Percentiles rank a stretch among this genome's conserved stretches.
Evolutionary conservation across 2,888 invertebrate species (phyloP).

Genomic region (Aplocera efformata): DNA sequence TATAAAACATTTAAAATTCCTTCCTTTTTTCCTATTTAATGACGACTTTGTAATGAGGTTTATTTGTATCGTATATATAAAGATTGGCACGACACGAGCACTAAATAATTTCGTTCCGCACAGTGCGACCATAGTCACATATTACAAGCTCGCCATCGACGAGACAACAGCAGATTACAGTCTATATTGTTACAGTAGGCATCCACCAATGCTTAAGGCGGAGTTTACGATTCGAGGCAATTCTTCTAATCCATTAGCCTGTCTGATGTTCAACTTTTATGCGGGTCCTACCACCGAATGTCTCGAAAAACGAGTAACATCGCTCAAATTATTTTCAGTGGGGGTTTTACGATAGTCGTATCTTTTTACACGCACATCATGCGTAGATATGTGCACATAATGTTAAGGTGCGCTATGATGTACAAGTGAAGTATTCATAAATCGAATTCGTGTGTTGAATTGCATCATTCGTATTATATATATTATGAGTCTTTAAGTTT

Average conservation of each 20-base stretch:
- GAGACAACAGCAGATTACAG: slow-evolving; percentile 53
- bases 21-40: too few relatives aligned
- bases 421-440: slow-evolving; percentile 66
- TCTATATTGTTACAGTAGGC: slow-evolving; percentile 60
- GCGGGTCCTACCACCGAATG: slow-evolving; percentile 72
- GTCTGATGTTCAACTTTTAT: slow-evolving; percentile 77
- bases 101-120: slow-evolving; percentile 39
- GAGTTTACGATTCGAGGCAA: slow-evolving; percentile 69
- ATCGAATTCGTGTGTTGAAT: slow-evolving; percentile 73
- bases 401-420: slow-evolving; percentile 64
- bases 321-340: slow-evolving; percentile 78
- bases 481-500: slow-evolving; percentile 18
- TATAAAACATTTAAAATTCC: too few relatives aligned
- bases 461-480: slow-evolving; percentile 44
- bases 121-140: slow-evolving; percentile 41
- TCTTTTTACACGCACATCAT: slow-evolving; percentile 78
- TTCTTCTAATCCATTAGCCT: slow-evolving; percentile 78
- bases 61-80: slow-evolving; percentile 4
- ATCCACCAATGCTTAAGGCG: slow-evolving; percentile 55
- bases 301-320: slow-evolving; percentile 73
- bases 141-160: slow-evolving; percentile 39
- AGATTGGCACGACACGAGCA: slow-evolving; percentile 31
- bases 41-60: too few relatives aligned
- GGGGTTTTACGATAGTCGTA: slow-evolving; percentile 76
- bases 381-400: slow-evolving; percentile 72